Evolutionary conservation across 2,113 vertebrate species (phyloP).

Genomic region (Xiphophorus hellerii): DNA sequence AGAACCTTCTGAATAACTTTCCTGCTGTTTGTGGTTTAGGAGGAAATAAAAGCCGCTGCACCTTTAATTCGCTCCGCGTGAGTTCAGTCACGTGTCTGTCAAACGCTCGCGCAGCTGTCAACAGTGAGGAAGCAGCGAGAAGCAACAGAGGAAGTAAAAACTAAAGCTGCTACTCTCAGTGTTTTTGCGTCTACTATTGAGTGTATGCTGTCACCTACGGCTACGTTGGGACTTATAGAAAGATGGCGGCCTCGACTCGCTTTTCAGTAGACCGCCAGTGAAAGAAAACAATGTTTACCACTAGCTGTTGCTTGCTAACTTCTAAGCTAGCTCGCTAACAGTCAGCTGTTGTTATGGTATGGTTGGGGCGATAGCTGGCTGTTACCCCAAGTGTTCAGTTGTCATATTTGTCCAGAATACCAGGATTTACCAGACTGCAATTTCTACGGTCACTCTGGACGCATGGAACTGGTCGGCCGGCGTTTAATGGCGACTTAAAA

Average conservation of each 20-base stretch:
- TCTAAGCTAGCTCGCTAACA: conserved; percentile 55
- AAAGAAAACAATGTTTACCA: conserved; percentile 4
- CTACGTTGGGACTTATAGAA: background rate
- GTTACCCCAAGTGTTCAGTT: conserved; percentile 7
- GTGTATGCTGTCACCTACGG: background rate
- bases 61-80: conserved; percentile 76
- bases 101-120: conserved; percentile 56
- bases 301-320: conserved; percentile 45
- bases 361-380: conserved; percentile 21
- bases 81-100: conserved; percentile 78
- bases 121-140: conserved; percentile 52
- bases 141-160: conserved; percentile 33
- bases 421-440: background rate
- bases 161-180: background rate
- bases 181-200: background rate
- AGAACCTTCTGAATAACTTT: no score
- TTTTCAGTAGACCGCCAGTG: background rate
- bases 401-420: background rate
- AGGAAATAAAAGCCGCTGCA: conserved; percentile 3
- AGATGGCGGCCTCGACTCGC: background rate
- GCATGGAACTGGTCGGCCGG: background rate
- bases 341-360: conserved; percentile 71
- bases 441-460: background rate
- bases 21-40: no score
- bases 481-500: conserved; percentile 41